phyloP scores from a whole-genome alignment of 2,113 vertebrate genomes.

The Coryphaenoides rupestris region DNA sequence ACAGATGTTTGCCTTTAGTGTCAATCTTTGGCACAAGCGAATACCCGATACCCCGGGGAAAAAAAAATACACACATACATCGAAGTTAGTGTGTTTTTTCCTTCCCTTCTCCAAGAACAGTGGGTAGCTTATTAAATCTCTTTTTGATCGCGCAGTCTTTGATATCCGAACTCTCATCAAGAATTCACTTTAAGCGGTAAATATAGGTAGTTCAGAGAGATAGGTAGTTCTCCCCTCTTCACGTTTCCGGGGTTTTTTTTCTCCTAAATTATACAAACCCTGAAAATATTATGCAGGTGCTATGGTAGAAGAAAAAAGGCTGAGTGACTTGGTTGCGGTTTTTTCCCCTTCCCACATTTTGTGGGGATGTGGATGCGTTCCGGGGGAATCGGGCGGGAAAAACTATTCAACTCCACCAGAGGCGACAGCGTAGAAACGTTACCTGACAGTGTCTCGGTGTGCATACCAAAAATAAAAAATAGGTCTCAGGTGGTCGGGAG shows the following conservation, averaged over 20 bases:
- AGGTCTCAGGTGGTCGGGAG: too few relatives aligned
- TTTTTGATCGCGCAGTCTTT: constrained; percentile 98
- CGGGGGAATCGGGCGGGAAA: too few relatives aligned
- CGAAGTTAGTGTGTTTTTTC: constrained; percentile 89
- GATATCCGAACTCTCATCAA: constrained; percentile 98
- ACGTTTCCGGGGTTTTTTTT: constrained; percentile 83
- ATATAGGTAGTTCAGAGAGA: constrained; percentile 99
- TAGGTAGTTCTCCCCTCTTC: constrained; percentile 84
- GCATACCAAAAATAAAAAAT: too few relatives aligned
- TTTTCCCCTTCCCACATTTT: too few relatives aligned
- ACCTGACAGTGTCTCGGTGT: too few relatives aligned
- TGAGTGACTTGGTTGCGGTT: too few relatives aligned
- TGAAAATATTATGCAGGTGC: constrained; percentile 62
- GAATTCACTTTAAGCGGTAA: constrained; percentile 99
- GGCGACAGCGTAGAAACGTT: too few relatives aligned
- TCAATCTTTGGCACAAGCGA: constrained; percentile 79
- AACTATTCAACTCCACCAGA: too few relatives aligned
- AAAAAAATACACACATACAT: constrained; percentile 85
- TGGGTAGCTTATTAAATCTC: constrained; percentile 98
- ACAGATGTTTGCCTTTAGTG: constrained; percentile 89
- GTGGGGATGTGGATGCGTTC: too few relatives aligned
- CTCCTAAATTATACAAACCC: constrained; percentile 91
- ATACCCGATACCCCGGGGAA: constrained; percentile 72
- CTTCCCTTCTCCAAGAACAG: constrained; percentile 88
- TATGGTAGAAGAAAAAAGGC: constrained; percentile 20